Evolutionary conservation across 2,113 vertebrate species (phyloP), one percentile per base, ranked within the genome.

Genomic region (Origma solitaria): DNA sequence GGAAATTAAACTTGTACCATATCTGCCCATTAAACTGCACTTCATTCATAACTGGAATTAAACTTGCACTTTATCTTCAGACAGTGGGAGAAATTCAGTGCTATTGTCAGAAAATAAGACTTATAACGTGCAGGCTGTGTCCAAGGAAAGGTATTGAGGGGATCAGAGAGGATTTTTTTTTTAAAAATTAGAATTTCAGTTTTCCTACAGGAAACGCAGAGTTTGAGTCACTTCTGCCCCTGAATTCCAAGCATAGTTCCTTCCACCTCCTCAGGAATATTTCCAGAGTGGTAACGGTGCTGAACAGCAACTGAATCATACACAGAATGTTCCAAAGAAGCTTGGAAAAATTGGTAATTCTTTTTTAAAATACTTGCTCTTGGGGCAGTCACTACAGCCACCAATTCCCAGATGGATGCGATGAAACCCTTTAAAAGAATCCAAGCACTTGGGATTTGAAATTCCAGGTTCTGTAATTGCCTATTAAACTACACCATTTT

Each of bases 251-350:
- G 93, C 93, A 87, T 6, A 94, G 91, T 8, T 95, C 85, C 84
- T 91, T 87, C 95, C 89, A 91, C 94, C 95, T 76, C 84, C 94
- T 96, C 93, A 60, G 87, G 76, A 95, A 79, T 89, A 92, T 91
- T 92, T 95, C 94, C 89, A 91, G 91, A 91, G 89, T 60, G 94
- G n/a, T 56, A 75, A 92, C 2, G 86, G 57, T 56, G 78, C 72
- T 22, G 37, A 80, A 13, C 62, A 92, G 88, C 84, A 51, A 76
- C 66, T 82, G 75, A 72, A 95, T 91, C 84, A 78, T 7, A 50
- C 45, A 31, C 91, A 44, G 54, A 68, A 81, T 11, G 57, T 57
- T 92, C 92, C 72, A 77, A 81, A 54, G 49, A 83, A 45, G 64
- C 44, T 1, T 81, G 69, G 88, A 72, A 64, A 76, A 70, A 25